A percentile compares a stretch with the other conserved stretches of the same genome.
These are phyloP conservation scores for Lepus oiostolus DNA, from an alignment of 2,797 vertebrate species.

Conservation along the genomic window DNA sequence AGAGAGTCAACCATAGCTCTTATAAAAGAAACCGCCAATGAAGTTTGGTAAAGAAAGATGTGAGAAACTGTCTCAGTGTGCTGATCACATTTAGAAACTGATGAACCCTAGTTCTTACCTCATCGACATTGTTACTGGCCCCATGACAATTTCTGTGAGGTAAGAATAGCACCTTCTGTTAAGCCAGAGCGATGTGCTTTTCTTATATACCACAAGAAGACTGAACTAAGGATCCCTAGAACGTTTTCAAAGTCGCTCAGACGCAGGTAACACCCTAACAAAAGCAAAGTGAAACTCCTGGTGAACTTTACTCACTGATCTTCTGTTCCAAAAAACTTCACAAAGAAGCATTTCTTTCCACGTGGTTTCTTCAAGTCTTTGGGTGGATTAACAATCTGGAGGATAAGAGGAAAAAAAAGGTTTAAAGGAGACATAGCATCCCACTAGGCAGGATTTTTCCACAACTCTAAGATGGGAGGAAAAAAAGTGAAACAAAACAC, in stretches of 20 bases:
- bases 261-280: neutral
- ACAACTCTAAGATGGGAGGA: neutral
- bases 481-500: slow-evolving; percentile 9
- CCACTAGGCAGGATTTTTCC: neutral
- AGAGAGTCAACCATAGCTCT: neutral
- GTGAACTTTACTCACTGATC: slow-evolving; percentile 95
- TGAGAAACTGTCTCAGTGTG: neutral
- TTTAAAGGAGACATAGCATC: neutral
- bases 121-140: neutral
- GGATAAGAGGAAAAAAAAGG: slow-evolving; percentile 57
- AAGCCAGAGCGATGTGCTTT: slow-evolving; percentile 36
- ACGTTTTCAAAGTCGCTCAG: slow-evolving; percentile 30
- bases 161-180: slow-evolving; percentile 48
- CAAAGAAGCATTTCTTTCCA: slow-evolving; percentile 99
- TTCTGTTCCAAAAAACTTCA: slow-evolving; percentile 99
- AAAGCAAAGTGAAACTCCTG: neutral
- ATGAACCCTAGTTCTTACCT: neutral
- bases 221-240: slow-evolving; percentile 34
- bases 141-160: neutral
- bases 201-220: neutral
- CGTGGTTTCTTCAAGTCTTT: slow-evolving; percentile 99
- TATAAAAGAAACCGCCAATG: neutral
- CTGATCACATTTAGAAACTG: neutral
- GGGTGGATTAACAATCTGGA: slow-evolving; percentile 97
- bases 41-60: neutral